Evolutionary conservation across 1,140 invertebrate species (phyloP).

Genomic region (Bombus soroeensis): DNA sequence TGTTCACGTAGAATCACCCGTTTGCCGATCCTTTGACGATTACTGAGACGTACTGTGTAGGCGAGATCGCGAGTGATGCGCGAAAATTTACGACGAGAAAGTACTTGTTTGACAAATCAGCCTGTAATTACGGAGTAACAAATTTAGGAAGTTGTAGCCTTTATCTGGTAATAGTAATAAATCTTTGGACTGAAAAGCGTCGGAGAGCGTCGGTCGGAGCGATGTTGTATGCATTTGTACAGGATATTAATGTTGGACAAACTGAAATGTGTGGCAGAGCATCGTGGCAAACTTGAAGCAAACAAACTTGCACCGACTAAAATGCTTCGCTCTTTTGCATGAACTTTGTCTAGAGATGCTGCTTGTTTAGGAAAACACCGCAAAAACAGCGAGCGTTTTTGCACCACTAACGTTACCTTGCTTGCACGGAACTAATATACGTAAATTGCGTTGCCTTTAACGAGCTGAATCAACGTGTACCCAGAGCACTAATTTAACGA

Average conservation of each 20-base stretch:
- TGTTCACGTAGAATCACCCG: background rate
- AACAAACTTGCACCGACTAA: conserved; percentile 32
- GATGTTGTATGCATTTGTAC: conserved; percentile 34
- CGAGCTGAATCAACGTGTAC: background rate
- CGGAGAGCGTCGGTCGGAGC: conserved; percentile 17
- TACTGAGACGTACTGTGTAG: background rate
- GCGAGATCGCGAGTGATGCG: background rate
- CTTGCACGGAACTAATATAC: conserved; percentile 5
- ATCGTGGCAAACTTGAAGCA: conserved; percentile 29
- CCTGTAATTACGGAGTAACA: background rate
- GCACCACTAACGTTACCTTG: background rate
- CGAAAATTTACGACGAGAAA: background rate
- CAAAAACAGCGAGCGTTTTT: conserved; percentile 62
- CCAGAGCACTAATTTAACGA: background rate
- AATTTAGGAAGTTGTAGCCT: conserved; percentile 28
- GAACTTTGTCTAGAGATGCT: conserved; percentile 20
- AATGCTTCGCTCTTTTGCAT: conserved; percentile 27
- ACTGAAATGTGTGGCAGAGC: conserved; percentile 35
- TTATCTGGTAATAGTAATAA: conserved; percentile 12
- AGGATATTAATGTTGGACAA: conserved; percentile 52
- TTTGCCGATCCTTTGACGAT: background rate
- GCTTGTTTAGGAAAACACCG: conserved; percentile 50
- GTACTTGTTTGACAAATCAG: conserved; percentile 15
- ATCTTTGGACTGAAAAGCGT: conserved; percentile 6
- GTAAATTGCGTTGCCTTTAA: conserved; percentile 22